These are phyloP conservation scores for Falco peregrinus DNA, from an alignment of 2,797 vertebrate genomes.

Conservation along the genomic window DNA sequence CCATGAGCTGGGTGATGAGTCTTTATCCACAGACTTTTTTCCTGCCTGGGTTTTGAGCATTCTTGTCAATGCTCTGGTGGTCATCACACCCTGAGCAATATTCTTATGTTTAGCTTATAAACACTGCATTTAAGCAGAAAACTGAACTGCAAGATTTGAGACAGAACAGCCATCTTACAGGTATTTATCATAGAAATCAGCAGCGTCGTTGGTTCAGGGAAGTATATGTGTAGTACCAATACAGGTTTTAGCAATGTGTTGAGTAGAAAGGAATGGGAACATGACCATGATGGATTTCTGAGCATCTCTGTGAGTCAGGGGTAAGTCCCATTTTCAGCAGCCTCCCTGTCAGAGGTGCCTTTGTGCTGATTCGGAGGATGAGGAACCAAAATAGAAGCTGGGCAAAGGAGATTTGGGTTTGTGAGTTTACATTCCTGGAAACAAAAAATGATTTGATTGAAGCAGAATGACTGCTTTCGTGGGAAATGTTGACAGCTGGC, in stretches of 20 bases:
- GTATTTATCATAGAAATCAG: not conserved
- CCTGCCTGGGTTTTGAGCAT: not conserved
- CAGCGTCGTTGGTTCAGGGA: not conserved
- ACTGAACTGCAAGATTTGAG: not conserved
- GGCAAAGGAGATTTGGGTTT: not conserved
- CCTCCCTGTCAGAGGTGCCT: not conserved
- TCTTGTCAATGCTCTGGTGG: not conserved
- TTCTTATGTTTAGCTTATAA: not conserved
- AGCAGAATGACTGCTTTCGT: not conserved
- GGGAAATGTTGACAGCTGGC: not conserved
- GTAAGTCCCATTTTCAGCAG: not conserved
- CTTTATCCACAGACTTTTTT: not conserved
- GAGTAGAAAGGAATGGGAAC: not conserved
- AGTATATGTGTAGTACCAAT: not conserved
- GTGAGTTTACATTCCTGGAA: not conserved
- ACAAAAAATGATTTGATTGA: not conserved
- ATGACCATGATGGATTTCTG: not conserved
- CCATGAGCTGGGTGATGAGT: not conserved
- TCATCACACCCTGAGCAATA: not conserved
- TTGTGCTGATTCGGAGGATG: not conserved
- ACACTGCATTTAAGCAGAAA: not conserved
- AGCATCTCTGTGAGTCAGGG: not conserved
- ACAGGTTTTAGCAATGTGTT: not conserved
- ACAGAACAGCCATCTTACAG: fast-evolving
- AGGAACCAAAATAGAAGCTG: not conserved